Evolutionary conservation across 2,113 vertebrate species (phyloP), one percentile per base, ranked within the genome.

Genomic region (Poeciliopsis turrubarensis): DNA sequence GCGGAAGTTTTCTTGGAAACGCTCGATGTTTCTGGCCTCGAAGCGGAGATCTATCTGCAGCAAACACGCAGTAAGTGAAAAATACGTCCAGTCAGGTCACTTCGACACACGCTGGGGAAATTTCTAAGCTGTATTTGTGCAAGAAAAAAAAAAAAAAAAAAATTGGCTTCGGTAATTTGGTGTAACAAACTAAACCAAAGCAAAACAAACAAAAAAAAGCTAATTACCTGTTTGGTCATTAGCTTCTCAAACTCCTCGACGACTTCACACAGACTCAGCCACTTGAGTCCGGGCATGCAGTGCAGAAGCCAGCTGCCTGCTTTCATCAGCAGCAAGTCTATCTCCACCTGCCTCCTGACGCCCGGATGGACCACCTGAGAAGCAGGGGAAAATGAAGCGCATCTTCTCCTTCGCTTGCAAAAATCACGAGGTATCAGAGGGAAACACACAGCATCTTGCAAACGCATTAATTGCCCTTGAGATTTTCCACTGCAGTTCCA

Each of bases 181-280:
- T 57, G 22, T 10, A 57, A n/a, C 3, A 57, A 57, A 57, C 8
- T 57, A 57, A 57, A n/a, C 51, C 8, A n/a, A 15, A 47, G 4
- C 41, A 4, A 7, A 5, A 54, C 22, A 54, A 25, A n/a, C 22
- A 29, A 29, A 29, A 29, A 29, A 29, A 29, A 29, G 19, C 51
- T 25, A n/a, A n/a, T 41, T 13, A 82, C 98, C 96, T 99, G 97
- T 86, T 95, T 96, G 82, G 94, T 95, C 98, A 99, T 99, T 65
- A 99, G 96, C 89, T 96, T 97, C 92, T 98, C 96, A 93, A 99
- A 99, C 89, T 99, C 97, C 2, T 96, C 94, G 60, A 99, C 96
- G 0, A 98, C 87, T 88, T 98, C 97, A 1, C 91, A 95, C 80
- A 98, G 87, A 77, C 97, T 98, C 80, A 99, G 96, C 98, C 98